Conservation (phyloP, 2,888 invertebrate genomes). For the Drosophila differens region DNA sequence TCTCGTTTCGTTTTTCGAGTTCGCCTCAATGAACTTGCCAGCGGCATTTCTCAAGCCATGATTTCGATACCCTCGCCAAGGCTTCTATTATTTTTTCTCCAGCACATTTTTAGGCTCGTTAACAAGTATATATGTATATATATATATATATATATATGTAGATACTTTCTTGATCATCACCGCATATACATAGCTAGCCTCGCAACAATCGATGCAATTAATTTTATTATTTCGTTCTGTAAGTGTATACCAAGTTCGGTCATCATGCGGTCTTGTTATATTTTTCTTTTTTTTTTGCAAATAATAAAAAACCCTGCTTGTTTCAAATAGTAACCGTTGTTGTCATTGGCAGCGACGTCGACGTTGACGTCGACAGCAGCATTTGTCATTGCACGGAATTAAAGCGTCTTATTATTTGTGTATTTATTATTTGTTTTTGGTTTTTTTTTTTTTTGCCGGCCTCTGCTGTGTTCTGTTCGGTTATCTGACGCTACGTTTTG, state of each 20-base stretch:
- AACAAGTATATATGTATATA: not conserved
- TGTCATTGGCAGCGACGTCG: constrained; percentile 9
- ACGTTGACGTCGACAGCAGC: constrained; percentile 6
- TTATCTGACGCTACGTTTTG: not conserved
- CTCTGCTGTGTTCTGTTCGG: not conserved
- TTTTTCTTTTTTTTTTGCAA: constrained; percentile 6
- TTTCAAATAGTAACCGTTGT: constrained; percentile 60
- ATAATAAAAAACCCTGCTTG: not conserved
- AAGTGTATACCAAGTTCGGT: constrained; percentile 6
- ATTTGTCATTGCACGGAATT: constrained; percentile 48
- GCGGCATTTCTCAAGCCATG: constrained; percentile 1
- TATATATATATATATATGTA: not conserved
- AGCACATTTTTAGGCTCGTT: not conserved
- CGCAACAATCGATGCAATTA: not conserved
- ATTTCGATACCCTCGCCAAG: constrained; percentile 30
- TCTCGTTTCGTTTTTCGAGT: constrained; percentile 34
- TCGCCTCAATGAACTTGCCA: constrained; percentile 52
- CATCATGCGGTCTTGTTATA: not conserved
- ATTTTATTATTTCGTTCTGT: not conserved
- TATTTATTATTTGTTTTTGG: not conserved
- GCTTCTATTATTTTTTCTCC: not conserved
- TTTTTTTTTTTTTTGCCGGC: not conserved
- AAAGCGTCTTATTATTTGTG: constrained; percentile 11
- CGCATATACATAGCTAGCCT: not conserved
- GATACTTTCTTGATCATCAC: not conserved